Percentiles rank a stretch among this genome's conserved stretches.
Conservation (phyloP, 64 coral and sea anemone genomes). For the Pocillopora verrucosa region DNA sequence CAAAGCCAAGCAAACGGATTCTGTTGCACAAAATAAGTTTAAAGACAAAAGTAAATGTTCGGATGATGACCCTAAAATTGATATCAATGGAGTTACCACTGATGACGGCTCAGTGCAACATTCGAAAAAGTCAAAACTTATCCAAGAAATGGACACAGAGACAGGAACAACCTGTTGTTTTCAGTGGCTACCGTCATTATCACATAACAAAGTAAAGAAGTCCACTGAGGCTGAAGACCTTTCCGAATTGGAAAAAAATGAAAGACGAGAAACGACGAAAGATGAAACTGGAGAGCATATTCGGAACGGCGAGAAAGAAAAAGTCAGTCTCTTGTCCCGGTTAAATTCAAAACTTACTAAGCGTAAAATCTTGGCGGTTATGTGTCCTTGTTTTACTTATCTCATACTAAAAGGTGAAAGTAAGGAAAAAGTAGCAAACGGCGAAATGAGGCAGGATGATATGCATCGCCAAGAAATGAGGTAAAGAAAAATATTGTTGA, state of each 20-base stretch:
- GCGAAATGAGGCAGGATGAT: background rate
- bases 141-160: background rate
- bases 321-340: background rate
- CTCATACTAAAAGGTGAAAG: background rate
- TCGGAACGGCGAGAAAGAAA: background rate
- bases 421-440: background rate
- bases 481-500: background rate
- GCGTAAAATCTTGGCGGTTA: background rate
- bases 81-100: background rate
- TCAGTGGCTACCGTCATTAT: background rate
- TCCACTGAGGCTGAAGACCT: background rate
- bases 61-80: background rate
- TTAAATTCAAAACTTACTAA: background rate
- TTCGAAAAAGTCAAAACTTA: background rate
- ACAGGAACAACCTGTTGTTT: background rate
- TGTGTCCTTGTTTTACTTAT: constrained; percentile 13
- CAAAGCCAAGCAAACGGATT: background rate
- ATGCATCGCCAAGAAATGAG: background rate
- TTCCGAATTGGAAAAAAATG: background rate
- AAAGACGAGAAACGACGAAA: background rate
- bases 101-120: background rate
- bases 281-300: background rate
- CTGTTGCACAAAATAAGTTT: background rate
- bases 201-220: no score
- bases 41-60: background rate